Percentiles rank a stretch among this genome's conserved stretches.
Conservation (phyloP, 2,888 invertebrate genomes). For the Sipha maydis region DNA sequence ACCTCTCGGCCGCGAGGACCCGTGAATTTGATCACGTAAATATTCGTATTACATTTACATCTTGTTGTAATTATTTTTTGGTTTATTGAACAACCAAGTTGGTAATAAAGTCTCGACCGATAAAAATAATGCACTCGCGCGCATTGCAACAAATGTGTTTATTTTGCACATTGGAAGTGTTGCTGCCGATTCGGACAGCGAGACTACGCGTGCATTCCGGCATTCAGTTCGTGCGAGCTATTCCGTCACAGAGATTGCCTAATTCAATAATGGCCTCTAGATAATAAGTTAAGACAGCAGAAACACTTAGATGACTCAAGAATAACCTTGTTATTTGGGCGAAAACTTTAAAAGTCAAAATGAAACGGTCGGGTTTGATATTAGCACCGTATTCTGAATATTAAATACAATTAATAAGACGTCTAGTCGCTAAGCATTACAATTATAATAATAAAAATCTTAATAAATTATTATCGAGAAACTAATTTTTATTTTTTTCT, state of each 20-base stretch:
- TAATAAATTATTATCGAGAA: no score
- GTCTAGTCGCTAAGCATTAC: no score
- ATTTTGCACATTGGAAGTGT: not conserved
- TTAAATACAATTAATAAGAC: not conserved
- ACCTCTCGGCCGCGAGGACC: not conserved
- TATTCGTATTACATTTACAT: no score
- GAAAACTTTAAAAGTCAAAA: not conserved
- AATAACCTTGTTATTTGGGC: not conserved
- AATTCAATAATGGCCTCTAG: conserved; percentile 31
- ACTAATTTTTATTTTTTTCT: no score
- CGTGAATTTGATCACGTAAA: not conserved
- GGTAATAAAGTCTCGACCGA: not conserved
- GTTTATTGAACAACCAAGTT: not conserved
- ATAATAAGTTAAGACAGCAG: conserved; percentile 21
- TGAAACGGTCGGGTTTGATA: not conserved
- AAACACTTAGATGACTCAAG: conserved; percentile 31
- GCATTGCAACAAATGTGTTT: not conserved
- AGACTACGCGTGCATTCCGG: not conserved
- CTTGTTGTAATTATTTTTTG: no score
- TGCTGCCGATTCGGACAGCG: no score
- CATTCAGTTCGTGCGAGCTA: not conserved
- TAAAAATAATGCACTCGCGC: not conserved
- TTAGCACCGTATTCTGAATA: not conserved
- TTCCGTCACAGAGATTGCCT: not conserved
- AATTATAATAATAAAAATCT: no score